Evolutionary conservation across 2,888 invertebrate genomes (phyloP).

Genomic region (Apeira syringaria): DNA sequence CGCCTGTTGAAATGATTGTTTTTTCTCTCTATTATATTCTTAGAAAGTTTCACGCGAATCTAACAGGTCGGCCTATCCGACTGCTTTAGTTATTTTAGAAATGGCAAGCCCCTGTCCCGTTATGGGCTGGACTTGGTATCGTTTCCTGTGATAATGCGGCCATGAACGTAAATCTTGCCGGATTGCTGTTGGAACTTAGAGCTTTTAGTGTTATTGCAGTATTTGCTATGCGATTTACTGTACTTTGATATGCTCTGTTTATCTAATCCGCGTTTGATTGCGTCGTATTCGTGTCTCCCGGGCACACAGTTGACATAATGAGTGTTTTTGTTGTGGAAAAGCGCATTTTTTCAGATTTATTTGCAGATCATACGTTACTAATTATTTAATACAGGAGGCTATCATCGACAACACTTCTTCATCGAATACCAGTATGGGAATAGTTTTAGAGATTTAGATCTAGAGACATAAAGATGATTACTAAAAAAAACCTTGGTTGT

Average conservation of each 20-base stretch:
- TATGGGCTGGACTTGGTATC: constrained; percentile 4
- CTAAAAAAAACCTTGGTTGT: too few species aligned
- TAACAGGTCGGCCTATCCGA: constrained; percentile 1
- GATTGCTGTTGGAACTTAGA: constrained; percentile 13
- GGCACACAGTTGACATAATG: too few species aligned
- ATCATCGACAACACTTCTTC: too few species aligned
- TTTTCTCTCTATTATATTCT: constrained; percentile 9
- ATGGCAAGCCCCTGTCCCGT: constrained; percentile 3
- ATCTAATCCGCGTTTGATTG: too few species aligned
- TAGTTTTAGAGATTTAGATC: too few species aligned
- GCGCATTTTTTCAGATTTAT: too few species aligned
- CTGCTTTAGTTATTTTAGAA: constrained; percentile 2
- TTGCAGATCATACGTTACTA: too few species aligned
- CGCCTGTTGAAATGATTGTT: constrained; percentile 15
- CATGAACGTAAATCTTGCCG: constrained; percentile 10
- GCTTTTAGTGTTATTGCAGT: constrained; percentile 14
- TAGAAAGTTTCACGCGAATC: constrained; percentile 19
- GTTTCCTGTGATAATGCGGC: constrained; percentile 13
- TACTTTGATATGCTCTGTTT: constrained; percentile 5
- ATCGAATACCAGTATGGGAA: too few species aligned
- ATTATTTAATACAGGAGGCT: too few species aligned
- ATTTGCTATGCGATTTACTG: constrained; percentile 8
- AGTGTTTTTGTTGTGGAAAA: too few species aligned
- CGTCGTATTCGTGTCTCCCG: too few species aligned
- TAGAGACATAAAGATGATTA: too few species aligned